phyloP scores from a whole-genome alignment of 2,113 vertebrate genomes.

The Erinaceus europaeus region DNA sequence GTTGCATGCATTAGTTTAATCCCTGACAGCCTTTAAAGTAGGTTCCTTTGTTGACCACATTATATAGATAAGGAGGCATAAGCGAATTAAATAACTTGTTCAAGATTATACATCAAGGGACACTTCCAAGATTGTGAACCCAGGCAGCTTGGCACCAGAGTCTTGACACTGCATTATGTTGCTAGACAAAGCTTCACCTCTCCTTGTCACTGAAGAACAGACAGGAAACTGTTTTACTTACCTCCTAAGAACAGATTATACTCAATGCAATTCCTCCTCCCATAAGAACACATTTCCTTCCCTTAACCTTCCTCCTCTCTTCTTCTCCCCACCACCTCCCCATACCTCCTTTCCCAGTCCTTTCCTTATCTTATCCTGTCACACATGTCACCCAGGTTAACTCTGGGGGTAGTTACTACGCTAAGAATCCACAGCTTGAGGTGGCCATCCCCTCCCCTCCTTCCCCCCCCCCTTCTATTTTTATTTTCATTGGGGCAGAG shows the following conservation, averaged over 20 bases:
- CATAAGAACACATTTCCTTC: not conserved
- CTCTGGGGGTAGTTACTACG: too few relatives aligned
- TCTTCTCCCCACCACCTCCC: too few relatives aligned
- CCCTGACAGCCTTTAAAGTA: not conserved
- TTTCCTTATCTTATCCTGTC: too few relatives aligned
- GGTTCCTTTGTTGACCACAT: not conserved
- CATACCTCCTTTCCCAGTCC: too few relatives aligned
- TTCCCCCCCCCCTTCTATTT: not conserved
- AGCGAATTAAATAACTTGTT: not conserved
- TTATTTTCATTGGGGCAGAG: not conserved
- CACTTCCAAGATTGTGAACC: not conserved
- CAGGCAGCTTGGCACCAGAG: not conserved
- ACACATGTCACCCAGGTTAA: too few relatives aligned
- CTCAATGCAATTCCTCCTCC: not conserved
- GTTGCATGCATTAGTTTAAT: not conserved
- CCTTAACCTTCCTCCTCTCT: too few relatives aligned
- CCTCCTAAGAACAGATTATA: not conserved
- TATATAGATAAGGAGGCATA: not conserved
- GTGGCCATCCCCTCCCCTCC: too few relatives aligned
- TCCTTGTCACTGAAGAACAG: not conserved
- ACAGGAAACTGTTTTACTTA: not conserved
- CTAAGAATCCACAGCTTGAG: too few relatives aligned
- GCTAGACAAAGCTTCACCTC: not conserved
- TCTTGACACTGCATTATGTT: not conserved
- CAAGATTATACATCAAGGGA: not conserved